Base-by-base conservation (phyloP, 2,113 vertebrate species). In the Panthera leo region DNA sequence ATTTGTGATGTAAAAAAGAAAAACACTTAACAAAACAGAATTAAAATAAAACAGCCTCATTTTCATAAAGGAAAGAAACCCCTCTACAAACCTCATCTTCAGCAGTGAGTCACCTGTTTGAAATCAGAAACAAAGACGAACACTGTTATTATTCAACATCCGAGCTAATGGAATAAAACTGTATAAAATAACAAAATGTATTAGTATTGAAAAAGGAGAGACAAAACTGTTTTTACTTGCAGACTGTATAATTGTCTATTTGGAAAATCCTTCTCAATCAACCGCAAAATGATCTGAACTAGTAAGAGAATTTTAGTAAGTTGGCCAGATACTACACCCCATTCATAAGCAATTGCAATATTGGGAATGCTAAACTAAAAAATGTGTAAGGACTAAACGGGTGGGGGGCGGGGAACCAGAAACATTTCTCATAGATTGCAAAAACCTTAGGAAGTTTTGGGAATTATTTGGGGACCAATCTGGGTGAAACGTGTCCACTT, bases 251-350 rank as follows among this genome's bases (percentile, higher is more conserved):
- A 82, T 48, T 83, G 34, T 82, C 51, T 90, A 5, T 76, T 88
- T 83, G 85, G 61, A 94, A 96, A 96, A 95, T 91, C 83, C 21
- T 75, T 93, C 21, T 45, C 83, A 84, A 96, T 93, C 61, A 93
- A 55, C 39, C 48, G 34, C 93, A 78, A 95, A 94, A 89, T 83
- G 34, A 93, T 88, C 80, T 94, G 29, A 90, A 70, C 55, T 48
- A 65, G 36, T 79, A 85, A 89, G 67, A 89, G 12, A 96, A 87
- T 86, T 48, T 89, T 61, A 91, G 63, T 31, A 94, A 85, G 13
- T 78, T 96, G 67, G 48, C 75, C 91, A 85, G 51, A 95, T 78
- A 85, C n/a, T 73, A 36, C 36, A 89, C 4, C n/a, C 63, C 61
- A 67, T 86, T 95, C 95, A 68, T 86, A 89, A 91, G 31, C 25